phyloP scores from a whole-genome alignment of 2,797 vertebrate genomes.

The Xiphophorus birchmanni region DNA sequence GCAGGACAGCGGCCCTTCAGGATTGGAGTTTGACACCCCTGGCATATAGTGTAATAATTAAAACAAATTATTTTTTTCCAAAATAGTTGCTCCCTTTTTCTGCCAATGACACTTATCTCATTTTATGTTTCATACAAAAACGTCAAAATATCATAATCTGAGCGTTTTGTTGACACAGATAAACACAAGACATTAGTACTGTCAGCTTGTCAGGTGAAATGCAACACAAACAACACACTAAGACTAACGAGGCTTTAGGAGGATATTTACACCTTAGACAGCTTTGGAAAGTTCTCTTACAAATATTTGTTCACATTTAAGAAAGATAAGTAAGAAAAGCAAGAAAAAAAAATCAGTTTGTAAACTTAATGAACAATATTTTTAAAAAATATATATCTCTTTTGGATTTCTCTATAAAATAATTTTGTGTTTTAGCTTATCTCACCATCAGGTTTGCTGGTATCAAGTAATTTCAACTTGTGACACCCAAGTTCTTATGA shows the following conservation, averaged over 20 bases:
- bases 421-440: not conserved
- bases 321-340: not conserved
- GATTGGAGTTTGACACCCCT: too few species aligned
- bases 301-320: slow-evolving; percentile 17
- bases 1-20: too few species aligned
- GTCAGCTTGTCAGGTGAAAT: slow-evolving; percentile 7
- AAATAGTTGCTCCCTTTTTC: slow-evolving; percentile 9
- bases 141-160: slow-evolving; percentile 9
- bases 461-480: not conserved
- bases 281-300: slow-evolving; percentile 25
- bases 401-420: not conserved
- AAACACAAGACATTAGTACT: slow-evolving; percentile 2
- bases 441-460: not conserved
- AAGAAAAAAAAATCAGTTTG: not conserved
- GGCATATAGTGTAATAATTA: not conserved
- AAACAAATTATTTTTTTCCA: not conserved
- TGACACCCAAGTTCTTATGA: not conserved
- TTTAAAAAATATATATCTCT: not conserved
- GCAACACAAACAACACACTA: slow-evolving; percentile 12
- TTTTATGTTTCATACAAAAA: slow-evolving; percentile 1
- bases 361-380: not conserved
- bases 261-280: slow-evolving; percentile 18
- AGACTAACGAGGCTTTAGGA: slow-evolving; percentile 10
- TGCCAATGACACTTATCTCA: slow-evolving; percentile 1
- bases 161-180: slow-evolving; percentile 8